Evolutionary conservation across 2,797 vertebrate genomes (phyloP).

Genomic region (Geotrypetes seraphini): DNA sequence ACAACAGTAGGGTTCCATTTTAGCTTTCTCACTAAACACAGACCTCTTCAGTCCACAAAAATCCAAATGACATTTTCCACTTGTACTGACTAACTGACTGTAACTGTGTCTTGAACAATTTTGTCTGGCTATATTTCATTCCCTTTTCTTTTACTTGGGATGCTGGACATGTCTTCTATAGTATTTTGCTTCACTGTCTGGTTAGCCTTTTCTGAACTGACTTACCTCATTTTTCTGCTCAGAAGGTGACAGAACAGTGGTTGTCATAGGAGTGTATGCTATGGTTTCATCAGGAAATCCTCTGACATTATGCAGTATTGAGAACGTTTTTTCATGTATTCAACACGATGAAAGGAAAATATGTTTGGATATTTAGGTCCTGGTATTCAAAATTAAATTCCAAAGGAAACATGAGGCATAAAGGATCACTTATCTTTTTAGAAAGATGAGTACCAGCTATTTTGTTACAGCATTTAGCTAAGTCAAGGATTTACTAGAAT

Average conservation of each 20-base stretch:
- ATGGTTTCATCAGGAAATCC: too few species aligned
- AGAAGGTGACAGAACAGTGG: too few species aligned
- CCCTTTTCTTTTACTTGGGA: neutral
- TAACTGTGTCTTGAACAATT: conserved; percentile 9
- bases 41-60: neutral
- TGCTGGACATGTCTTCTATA: conserved; percentile 5
- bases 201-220: neutral
- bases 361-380: too few species aligned
- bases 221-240: conserved; percentile 3
- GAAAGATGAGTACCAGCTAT: too few species aligned
- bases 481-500: too few species aligned
- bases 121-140: neutral
- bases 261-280: too few species aligned
- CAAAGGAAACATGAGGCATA: too few species aligned
- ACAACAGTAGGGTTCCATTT: neutral
- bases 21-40: neutral
- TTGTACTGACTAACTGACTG: neutral
- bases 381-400: too few species aligned
- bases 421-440: too few species aligned
- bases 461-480: too few species aligned
- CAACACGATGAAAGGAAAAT: too few species aligned
- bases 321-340: conserved; percentile 11
- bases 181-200: neutral
- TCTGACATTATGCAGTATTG: neutral
- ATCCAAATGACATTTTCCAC: neutral